Conservation (phyloP, 2,888 invertebrate species). For the Xestia rhomboidea region DNA sequence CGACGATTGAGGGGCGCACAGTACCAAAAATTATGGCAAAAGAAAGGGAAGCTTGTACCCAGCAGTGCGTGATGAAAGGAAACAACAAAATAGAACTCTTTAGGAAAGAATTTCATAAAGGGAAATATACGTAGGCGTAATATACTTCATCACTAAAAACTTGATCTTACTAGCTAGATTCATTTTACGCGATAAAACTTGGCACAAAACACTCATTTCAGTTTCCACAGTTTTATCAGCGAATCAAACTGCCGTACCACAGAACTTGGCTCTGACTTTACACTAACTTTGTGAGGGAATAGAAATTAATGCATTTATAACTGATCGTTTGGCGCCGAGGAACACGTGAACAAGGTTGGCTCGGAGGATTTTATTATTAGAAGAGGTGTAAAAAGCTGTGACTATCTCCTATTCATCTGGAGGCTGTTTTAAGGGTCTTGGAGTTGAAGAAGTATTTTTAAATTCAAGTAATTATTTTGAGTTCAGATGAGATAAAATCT, state of each 20-base stretch:
- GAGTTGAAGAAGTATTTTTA: background rate
- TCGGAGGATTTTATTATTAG: background rate
- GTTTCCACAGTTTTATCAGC: slow-evolving; percentile 41
- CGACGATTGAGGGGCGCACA: background rate
- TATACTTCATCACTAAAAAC: background rate
- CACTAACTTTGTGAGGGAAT: slow-evolving; percentile 37
- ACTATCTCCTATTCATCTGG: background rate
- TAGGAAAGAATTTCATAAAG: background rate
- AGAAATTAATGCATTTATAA: slow-evolving; percentile 55
- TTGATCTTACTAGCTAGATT: background rate
- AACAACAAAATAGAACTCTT: background rate
- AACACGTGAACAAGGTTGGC: slow-evolving; percentile 20
- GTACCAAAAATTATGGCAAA: background rate
- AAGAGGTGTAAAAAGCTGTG: background rate
- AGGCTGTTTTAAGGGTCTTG: background rate
- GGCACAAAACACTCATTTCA: slow-evolving; percentile 20
- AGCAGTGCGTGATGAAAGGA: background rate
- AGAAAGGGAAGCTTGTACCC: background rate
- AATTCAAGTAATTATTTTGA: background rate
- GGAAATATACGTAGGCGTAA: no score
- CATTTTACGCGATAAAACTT: slow-evolving; percentile 19
- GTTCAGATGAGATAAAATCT: background rate
- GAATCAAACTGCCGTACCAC: slow-evolving; percentile 18
- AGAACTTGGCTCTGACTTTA: slow-evolving; percentile 54
- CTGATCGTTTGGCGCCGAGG: slow-evolving; percentile 49